Evolutionary conservation across 2,888 invertebrate species (phyloP), one percentile per base, ranked within the genome.

Genomic region (Mantis religiosa): DNA sequence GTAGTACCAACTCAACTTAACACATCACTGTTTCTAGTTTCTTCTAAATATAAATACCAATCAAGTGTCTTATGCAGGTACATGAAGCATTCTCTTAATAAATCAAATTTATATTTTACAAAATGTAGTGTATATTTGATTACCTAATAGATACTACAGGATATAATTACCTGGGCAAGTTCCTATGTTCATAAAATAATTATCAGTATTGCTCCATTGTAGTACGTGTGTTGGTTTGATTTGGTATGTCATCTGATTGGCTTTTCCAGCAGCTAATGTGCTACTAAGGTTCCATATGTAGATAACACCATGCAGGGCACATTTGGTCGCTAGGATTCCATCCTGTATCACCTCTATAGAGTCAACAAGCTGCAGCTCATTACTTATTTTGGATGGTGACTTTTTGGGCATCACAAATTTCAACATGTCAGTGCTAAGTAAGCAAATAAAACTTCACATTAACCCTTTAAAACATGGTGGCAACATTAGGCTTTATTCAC

Each of bases 141-240:
- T n/a, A n/a, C n/a, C n/a, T n/a, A n/a, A n/a, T n/a, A 34, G 7
- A 34, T 34, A 34, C 9, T 12, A 12, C 1, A 1, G 1, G 0
- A 41, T 12, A 41, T 41, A 41, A 20, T 87, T 90, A 92, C 92
- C 91, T 84, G 88, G 88, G 88, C 91, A 91, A 54, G 90, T 91
- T 9, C 92, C 91, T 87, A 92, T 91, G 81, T 90, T 91, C 92
- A 92, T 92, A 89, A 91, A 92, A 89, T 92, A 92, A 89, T 92
- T 92, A 89, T 92, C 92, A 3, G 92, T 92, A 28, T 91, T 89
- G 85, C 92, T 92, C 92, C 92, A 92, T 20, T 91, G 89, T 20
- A 92, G 90, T 8, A 90, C 71, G 54, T 90, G 90, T 28, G 88
- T 82, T 28, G 92, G 92, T 41, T 27, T 28, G 71, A 88, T 85